These are phyloP conservation scores for Latheticus oryzae DNA, from an alignment of 2,888 invertebrate genomes.

Conservation along the genomic window DNA sequence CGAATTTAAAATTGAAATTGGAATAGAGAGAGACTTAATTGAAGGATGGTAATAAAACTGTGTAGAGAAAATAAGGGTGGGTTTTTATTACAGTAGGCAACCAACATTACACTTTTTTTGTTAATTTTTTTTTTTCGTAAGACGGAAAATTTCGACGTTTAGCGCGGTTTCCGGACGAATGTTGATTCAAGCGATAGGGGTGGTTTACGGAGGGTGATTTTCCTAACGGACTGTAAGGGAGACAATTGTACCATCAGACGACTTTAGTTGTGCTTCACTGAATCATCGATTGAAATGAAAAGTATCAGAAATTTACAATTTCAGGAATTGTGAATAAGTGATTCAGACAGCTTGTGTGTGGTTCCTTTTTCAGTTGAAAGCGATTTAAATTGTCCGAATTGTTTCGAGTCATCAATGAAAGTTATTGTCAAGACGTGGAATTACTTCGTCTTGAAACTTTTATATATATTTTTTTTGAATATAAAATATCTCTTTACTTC, in stretches of 20 bases:
- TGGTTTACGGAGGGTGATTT: slow-evolving; percentile 59
- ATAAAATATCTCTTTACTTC: too few relatives aligned
- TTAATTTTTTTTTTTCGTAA: too few relatives aligned
- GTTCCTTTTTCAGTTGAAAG: slow-evolving; percentile 42
- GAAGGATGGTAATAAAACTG: slow-evolving; percentile 38
- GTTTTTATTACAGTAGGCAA: slow-evolving; percentile 21
- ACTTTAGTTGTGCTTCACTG: slow-evolving; percentile 49
- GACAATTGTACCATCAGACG: slow-evolving; percentile 49
- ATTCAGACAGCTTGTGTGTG: slow-evolving; percentile 43
- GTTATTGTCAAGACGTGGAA: slow-evolving; percentile 54
- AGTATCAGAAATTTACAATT: too few relatives aligned
- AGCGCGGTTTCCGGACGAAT: slow-evolving; percentile 37
- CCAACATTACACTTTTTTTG: too few relatives aligned
- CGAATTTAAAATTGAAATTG: slow-evolving; percentile 42
- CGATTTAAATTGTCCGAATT: slow-evolving; percentile 59
- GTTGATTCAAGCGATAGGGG: slow-evolving; percentile 48
- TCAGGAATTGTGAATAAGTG: too few relatives aligned
- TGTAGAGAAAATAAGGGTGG: slow-evolving; percentile 8
- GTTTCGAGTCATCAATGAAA: slow-evolving; percentile 53
- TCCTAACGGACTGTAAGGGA: slow-evolving; percentile 44
- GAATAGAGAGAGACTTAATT: slow-evolving; percentile 39
- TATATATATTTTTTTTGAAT: too few relatives aligned
- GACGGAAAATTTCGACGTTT: slow-evolving; percentile 27
- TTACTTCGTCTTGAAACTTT: too few relatives aligned
- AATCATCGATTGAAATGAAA: slow-evolving; percentile 46